phyloP scores from a whole-genome alignment of 2,113 vertebrate species.

The Varanus salvator region DNA sequence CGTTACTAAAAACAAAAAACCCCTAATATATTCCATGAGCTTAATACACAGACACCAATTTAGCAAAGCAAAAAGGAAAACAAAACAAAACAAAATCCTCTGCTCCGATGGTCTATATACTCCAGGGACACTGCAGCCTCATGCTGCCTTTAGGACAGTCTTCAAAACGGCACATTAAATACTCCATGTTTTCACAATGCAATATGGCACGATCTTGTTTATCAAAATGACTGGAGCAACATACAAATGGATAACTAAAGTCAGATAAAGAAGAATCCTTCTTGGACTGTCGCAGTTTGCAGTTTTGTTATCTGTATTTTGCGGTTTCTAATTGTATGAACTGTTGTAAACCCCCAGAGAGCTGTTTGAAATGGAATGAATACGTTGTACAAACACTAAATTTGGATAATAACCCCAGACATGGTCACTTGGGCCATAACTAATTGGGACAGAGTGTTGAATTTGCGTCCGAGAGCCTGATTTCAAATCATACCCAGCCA shows the following conservation, averaged over 20 bases:
- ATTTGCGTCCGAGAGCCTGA: neutral
- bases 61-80: constrained; percentile 27
- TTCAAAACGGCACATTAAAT: constrained; percentile 36
- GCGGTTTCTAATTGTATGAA: too few relatives aligned
- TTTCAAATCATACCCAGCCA: neutral
- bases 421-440: neutral
- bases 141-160: neutral
- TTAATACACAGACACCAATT: constrained; percentile 34
- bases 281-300: neutral
- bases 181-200: neutral
- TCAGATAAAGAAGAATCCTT: neutral
- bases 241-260: neutral
- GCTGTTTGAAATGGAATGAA: too few relatives aligned
- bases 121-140: neutral
- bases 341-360: too few relatives aligned
- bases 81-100: constrained; percentile 20
- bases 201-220: neutral
- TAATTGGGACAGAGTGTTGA: neutral
- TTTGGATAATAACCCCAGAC: neutral
- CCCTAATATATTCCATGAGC: constrained; percentile 45
- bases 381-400: neutral
- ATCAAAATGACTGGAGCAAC: neutral
- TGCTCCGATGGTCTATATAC: neutral
- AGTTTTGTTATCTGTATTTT: too few relatives aligned
- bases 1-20: constrained; percentile 28